Conservation (phyloP, 2,888 invertebrate species). For the Thyatira batis region DNA sequence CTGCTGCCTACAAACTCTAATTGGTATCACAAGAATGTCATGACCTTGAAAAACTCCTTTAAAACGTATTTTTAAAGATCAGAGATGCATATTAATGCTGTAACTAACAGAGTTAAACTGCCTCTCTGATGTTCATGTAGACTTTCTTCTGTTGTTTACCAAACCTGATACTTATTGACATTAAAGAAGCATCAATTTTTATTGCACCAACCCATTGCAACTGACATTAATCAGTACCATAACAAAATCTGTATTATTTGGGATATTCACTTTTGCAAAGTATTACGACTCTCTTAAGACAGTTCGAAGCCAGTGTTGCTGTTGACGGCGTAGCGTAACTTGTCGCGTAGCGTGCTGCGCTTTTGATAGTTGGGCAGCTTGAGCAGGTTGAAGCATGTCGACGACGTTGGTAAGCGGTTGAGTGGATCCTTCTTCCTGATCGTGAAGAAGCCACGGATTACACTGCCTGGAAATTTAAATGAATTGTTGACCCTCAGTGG, state of each 20-base stretch:
- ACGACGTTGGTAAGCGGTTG: slow-evolving; percentile 98
- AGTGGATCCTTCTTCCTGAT: slow-evolving; percentile 97
- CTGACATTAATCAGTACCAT: background rate
- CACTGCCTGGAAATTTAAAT: slow-evolving; percentile 86
- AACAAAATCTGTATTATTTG: background rate
- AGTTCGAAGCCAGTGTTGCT: slow-evolving; percentile 99
- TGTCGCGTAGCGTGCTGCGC: slow-evolving; percentile 96
- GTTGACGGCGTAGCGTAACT: slow-evolving; percentile 97
- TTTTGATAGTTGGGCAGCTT: slow-evolving; percentile 99
- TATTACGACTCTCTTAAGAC: slow-evolving; percentile 83
- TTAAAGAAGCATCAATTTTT: background rate
- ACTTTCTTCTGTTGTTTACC: background rate
- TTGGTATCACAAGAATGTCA: too few relatives aligned
- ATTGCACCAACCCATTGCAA: background rate
- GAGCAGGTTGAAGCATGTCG: slow-evolving; percentile 98
- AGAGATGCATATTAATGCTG: too few relatives aligned
- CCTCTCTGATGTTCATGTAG: background rate
- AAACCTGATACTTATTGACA: background rate
- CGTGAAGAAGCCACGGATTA: slow-evolving; percentile 98
- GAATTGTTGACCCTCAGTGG: too few relatives aligned
- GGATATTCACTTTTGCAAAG: background rate
- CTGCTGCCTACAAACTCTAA: too few relatives aligned
- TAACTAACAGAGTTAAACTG: background rate
- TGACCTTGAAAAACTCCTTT: too few relatives aligned
- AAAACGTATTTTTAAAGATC: too few relatives aligned